Evolutionary conservation across 1,140 invertebrate genomes (phyloP), one percentile per base, ranked within the genome.

Genomic region (Holotrichia oblita): DNA sequence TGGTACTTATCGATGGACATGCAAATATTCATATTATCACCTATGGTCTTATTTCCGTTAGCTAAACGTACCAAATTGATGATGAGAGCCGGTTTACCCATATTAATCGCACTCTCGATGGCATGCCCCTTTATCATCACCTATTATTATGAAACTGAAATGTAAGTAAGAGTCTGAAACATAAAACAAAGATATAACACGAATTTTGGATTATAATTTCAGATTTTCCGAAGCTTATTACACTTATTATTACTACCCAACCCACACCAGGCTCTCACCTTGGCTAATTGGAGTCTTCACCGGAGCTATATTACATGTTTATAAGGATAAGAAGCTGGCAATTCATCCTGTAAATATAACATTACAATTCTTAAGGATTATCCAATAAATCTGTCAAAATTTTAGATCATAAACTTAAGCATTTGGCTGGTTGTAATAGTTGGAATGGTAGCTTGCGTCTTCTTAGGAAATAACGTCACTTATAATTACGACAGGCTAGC

Each of bases 1-100:
- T 91, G 89, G 89, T 90, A 89, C 78, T 77, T 91, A 22, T 87
- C 93, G 2, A 92, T 93, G 41, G 94, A 95, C 82, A 92, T 94
- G 87, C 93, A 94, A 84, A 89, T 94, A 76, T 93, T 92, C 81
- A 83, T 92, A 12, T 74, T 93, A 40, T 88, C 89, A 6, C 89
- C 89, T 2, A n/a, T 91, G 0, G 79, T 91, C 3, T 78, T 91
- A 20, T 87, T 87, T 55, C 89, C 87, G 4, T 40, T 79, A 40
- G 12, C 40, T 12, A 69, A 76, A 20, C 76, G 40, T 17, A 40
- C 14, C 64, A 69, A 77, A 22, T 6, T 69, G 8, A 72, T 72
- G 55, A 64, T 77, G 41, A 69, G 41, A 64, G 22, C 34, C 17
- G 59, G 40, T 3, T 17, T 77, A 8, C 76, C 76, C 40, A 69